phyloP scores from a whole-genome alignment of 2,113 vertebrate species.

The Triplophysa siluroides region DNA sequence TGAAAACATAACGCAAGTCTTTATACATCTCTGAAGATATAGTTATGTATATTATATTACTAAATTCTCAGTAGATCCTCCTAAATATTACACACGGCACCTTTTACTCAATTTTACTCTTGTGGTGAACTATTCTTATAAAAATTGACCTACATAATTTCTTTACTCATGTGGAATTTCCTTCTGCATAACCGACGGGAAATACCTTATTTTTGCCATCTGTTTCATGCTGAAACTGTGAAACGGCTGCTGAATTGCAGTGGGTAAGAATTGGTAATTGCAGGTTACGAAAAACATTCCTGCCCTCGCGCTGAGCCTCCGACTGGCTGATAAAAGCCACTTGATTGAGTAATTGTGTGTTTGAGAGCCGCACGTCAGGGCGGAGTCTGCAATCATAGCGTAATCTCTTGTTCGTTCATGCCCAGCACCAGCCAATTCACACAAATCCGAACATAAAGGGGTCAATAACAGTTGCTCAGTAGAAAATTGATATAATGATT shows the following conservation, averaged over 20 bases:
- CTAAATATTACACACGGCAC: too few species aligned
- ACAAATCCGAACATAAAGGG: conserved; percentile 60
- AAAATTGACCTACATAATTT: neutral
- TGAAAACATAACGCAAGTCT: too few species aligned
- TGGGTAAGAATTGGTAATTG: conserved; percentile 52
- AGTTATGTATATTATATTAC: too few species aligned
- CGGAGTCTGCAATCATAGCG: conserved; percentile 76
- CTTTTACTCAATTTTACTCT: neutral
- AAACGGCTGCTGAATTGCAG: conserved; percentile 45
- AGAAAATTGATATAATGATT: conserved; percentile 79
- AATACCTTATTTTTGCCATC: conserved; percentile 29
- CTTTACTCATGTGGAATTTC: neutral
- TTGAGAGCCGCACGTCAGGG: conserved; percentile 72
- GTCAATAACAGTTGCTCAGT: conserved; percentile 75
- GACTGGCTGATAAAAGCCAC: conserved; percentile 72
- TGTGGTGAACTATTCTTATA: neutral
- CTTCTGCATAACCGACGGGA: conserved; percentile 10
- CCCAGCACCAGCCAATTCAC: conserved; percentile 57
- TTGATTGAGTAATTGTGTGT: conserved; percentile 80
- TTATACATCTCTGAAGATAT: too few species aligned
- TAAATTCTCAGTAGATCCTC: too few species aligned
- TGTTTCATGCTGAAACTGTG: conserved; percentile 31
- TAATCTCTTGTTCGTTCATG: conserved; percentile 66
- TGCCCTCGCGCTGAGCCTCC: conserved; percentile 34
- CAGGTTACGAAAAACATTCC: conserved; percentile 47